Conservation (phyloP, 2,113 vertebrate species). For the Smithornis capensis region DNA sequence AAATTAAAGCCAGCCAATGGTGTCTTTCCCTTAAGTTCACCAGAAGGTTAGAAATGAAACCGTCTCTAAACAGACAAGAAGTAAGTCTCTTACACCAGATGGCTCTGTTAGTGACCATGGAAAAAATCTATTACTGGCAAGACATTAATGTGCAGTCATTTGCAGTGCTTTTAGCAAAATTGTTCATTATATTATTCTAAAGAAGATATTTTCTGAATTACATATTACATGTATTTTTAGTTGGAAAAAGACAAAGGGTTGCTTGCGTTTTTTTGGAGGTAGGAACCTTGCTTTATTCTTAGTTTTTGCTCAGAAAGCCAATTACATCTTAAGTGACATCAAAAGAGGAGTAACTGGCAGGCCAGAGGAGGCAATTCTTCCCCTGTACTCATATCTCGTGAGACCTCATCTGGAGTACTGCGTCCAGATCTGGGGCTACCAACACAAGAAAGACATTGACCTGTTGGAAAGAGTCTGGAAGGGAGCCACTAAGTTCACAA, state of each 20-base stretch:
- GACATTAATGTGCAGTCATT: neutral
- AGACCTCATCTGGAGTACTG: neutral
- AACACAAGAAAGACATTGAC: neutral
- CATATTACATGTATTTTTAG: neutral
- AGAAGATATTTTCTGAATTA: neutral
- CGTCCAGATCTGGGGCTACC: neutral
- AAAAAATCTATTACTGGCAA: constrained; percentile 10
- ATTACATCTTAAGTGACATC: neutral
- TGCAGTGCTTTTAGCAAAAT: neutral
- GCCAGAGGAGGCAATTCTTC: neutral
- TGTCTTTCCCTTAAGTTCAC: constrained; percentile 33
- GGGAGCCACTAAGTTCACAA: neutral
- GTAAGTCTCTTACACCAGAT: constrained; percentile 15
- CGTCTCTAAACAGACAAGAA: constrained; percentile 26
- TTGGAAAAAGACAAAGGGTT: neutral
- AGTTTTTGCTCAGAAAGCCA: neutral
- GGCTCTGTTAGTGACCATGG: neutral
- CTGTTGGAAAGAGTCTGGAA: neutral
- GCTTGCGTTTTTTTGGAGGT: neutral
- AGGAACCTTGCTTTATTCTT: neutral
- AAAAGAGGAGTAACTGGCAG: neutral
- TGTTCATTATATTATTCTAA: neutral
- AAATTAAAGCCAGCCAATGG: constrained; percentile 62
- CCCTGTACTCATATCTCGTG: neutral
- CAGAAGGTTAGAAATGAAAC: constrained; percentile 43